These are phyloP conservation scores for Oreochromis tanganicae DNA, from an alignment of 2,113 vertebrate genomes.

Conservation along the genomic window DNA sequence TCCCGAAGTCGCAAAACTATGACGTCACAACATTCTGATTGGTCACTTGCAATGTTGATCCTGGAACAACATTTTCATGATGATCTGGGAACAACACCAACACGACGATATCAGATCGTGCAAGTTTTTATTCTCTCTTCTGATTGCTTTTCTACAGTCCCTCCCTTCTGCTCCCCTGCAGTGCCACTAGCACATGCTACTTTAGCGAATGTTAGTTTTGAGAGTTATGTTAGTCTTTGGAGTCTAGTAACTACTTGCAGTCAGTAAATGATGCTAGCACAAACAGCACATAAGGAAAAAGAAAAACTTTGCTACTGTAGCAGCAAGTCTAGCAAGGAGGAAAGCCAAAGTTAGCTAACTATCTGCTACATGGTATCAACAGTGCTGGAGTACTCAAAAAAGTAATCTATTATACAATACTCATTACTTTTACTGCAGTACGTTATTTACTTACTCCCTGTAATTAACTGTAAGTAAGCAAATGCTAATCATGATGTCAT, in stretches of 20 bases:
- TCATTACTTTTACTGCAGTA: not conserved
- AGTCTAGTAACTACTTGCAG: not conserved
- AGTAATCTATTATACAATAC: not conserved
- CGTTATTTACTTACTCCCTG: not conserved
- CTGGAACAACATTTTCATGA: no score
- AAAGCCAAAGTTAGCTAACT: not conserved
- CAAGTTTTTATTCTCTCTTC: not conserved
- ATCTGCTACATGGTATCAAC: not conserved
- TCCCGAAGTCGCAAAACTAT: no score
- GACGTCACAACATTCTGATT: no score
- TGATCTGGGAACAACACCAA: no score
- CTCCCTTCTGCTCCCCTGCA: not conserved
- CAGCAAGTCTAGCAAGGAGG: not conserved
- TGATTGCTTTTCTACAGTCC: not conserved
- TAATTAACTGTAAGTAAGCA: not conserved
- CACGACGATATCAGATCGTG: no score
- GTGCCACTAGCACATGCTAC: not conserved
- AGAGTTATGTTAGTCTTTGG: not conserved
- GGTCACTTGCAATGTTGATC: no score
- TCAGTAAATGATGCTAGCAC: not conserved
- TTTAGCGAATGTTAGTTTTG: not conserved
- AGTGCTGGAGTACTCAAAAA: not conserved
- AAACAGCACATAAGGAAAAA: not conserved
- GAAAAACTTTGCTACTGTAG: not conserved
- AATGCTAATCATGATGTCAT: not conserved